These are phyloP conservation scores for Eriocheir sinensis DNA, from an alignment of 1,140 invertebrate species.

Conservation along the genomic window DNA sequence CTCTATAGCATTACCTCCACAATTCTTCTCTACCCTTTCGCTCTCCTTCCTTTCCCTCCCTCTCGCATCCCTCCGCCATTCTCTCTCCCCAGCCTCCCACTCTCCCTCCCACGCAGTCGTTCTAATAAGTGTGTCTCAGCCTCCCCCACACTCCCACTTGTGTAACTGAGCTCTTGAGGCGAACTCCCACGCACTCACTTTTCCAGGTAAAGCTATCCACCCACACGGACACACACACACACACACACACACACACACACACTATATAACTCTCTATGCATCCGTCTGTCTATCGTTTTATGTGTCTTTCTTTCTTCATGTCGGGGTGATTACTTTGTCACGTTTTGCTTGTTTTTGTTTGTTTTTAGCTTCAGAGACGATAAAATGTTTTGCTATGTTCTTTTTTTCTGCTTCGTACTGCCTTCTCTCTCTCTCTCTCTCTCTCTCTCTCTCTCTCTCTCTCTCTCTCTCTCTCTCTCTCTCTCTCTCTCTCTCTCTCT, in stretches of 20 bases:
- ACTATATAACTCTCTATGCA: neutral
- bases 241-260: too few species aligned
- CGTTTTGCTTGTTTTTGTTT: too few species aligned
- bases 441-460: conserved; percentile 5
- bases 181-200: neutral
- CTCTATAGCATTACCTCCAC: neutral
- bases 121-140: neutral
- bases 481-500: neutral
- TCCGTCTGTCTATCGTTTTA: neutral
- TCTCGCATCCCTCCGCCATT: neutral
- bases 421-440: too few species aligned
- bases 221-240: neutral
- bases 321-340: too few species aligned
- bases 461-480: conserved; percentile 16
- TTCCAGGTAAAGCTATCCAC: neutral
- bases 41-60: neutral
- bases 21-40: neutral
- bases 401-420: too few species aligned
- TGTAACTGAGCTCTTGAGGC: neutral
- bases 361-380: too few species aligned
- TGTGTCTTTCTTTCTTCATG: neutral
- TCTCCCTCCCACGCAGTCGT: neutral
- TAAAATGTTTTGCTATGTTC: too few species aligned
- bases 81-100: neutral
- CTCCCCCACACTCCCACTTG: too few species aligned